Percentiles rank a stretch among this genome's conserved stretches.
phyloP scores from a whole-genome alignment of 2,888 invertebrate genomes.

The Hemaris fuciformis region DNA sequence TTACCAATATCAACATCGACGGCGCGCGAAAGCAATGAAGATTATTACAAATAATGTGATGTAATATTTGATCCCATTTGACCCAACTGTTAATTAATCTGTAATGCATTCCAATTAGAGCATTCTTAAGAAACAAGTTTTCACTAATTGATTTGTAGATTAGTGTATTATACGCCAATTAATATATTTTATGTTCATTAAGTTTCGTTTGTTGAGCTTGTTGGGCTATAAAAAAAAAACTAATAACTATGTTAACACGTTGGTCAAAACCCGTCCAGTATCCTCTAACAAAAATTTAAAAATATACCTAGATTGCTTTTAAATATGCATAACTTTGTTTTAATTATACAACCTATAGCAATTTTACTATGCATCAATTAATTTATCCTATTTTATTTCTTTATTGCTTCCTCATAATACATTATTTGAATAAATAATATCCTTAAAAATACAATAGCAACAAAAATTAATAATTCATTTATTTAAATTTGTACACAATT shows the following conservation, averaged over 20 bases:
- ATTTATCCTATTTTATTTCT: too few relatives aligned
- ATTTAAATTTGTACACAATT: too few relatives aligned
- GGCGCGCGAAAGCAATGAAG: background rate
- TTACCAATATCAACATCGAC: background rate
- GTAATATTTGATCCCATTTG: background rate
- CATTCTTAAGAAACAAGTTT: background rate
- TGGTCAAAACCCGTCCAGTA: background rate
- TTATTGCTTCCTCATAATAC: too few relatives aligned
- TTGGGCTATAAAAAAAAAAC: background rate
- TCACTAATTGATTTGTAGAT: slow-evolving; percentile 1
- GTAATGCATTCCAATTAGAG: background rate
- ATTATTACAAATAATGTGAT: background rate
- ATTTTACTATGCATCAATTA: too few relatives aligned
- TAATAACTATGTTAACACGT: background rate
- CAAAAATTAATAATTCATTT: too few relatives aligned
- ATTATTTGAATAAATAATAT: too few relatives aligned
- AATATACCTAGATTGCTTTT: too few relatives aligned
- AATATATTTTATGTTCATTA: background rate
- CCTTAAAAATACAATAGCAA: too few relatives aligned
- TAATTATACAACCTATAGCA: too few relatives aligned
- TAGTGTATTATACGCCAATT: background rate
- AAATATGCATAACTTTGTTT: too few relatives aligned
- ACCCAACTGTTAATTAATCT: background rate
- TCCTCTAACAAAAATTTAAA: background rate
- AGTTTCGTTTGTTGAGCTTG: background rate